Evolutionary conservation across 2,888 invertebrate genomes (phyloP).

Genomic region (Chymomyza caudatula): DNA sequence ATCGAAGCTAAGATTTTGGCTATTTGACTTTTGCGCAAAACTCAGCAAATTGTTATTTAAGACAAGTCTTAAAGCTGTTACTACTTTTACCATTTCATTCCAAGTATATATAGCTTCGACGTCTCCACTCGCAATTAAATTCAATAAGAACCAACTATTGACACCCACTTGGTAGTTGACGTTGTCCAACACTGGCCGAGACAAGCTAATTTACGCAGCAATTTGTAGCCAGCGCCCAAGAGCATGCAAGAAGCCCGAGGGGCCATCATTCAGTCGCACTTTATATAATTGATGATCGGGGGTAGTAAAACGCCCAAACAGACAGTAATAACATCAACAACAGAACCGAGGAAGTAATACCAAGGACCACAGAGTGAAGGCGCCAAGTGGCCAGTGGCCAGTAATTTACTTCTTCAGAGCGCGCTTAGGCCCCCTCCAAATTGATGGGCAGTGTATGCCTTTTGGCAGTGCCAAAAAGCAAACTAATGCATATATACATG

Average conservation of each 20-base stretch:
- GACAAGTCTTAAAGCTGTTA: not conserved
- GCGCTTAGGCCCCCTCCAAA: not conserved
- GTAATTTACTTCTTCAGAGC: constrained; percentile 34
- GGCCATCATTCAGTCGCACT: constrained; percentile 34
- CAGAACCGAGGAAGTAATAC: constrained; percentile 15
- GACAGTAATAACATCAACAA: constrained; percentile 4
- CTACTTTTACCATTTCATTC: not conserved
- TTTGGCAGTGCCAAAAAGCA: constrained; percentile 46
- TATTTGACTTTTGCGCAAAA: not conserved
- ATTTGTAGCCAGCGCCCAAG: constrained; percentile 38
- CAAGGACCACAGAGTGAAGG: not conserved
- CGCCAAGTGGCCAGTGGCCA: constrained; percentile 30
- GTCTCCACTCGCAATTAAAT: constrained; percentile 38
- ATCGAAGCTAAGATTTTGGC: constrained; percentile 34
- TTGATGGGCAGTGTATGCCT: constrained; percentile 17
- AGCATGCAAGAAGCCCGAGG: not conserved
- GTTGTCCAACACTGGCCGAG: constrained; percentile 1
- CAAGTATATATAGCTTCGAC: not conserved
- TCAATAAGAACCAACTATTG: constrained; percentile 53
- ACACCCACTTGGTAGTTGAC: constrained; percentile 28
- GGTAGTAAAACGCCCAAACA: constrained; percentile 1
- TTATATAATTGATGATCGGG: constrained; percentile 55
- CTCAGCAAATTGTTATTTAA: not conserved
- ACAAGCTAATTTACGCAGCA: constrained; percentile 54
- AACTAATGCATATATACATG: constrained; percentile 18